phyloP scores from a whole-genome alignment of 2,888 invertebrate species.

The Lagria hirta region DNA sequence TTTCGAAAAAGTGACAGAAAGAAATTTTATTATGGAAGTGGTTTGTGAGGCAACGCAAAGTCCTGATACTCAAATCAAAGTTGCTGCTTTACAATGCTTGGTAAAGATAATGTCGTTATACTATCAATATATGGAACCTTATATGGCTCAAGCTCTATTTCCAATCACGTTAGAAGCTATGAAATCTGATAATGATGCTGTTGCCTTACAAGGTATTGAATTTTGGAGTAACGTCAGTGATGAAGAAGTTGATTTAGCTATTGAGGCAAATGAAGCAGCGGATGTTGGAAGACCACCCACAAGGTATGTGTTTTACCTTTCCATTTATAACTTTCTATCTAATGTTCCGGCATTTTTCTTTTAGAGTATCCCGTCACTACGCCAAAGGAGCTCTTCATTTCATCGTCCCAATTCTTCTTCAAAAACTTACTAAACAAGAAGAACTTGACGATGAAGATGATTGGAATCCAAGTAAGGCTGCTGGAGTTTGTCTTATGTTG shows the following conservation, averaged over 20 bases:
- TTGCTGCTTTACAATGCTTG: slow-evolving; percentile 96
- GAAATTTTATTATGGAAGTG: slow-evolving; percentile 98
- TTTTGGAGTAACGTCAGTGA: slow-evolving; percentile 99
- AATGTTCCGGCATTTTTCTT: slow-evolving; percentile 15
- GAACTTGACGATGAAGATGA: slow-evolving; percentile 98
- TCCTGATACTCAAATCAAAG: slow-evolving; percentile 81
- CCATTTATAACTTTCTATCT: neutral
- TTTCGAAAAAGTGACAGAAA: slow-evolving; percentile 95
- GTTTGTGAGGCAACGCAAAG: slow-evolving; percentile 99
- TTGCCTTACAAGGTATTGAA: slow-evolving; percentile 97
- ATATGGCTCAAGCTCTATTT: slow-evolving; percentile 97
- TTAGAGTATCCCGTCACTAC: slow-evolving; percentile 89
- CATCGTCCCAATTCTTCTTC: slow-evolving; percentile 90
- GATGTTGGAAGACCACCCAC: slow-evolving; percentile 93
- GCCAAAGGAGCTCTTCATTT: slow-evolving; percentile 97
- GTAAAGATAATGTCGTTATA: slow-evolving; percentile 97
- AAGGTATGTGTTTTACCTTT: slow-evolving; percentile 31
- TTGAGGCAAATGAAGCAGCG: slow-evolving; percentile 91
- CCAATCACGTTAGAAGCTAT: slow-evolving; percentile 98
- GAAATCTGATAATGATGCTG: slow-evolving; percentile 94
- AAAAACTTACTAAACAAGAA: slow-evolving; percentile 93
- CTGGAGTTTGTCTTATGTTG: slow-evolving; percentile 97
- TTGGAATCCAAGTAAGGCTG: slow-evolving; percentile 99
- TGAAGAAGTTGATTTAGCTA: slow-evolving; percentile 94
- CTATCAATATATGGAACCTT: slow-evolving; percentile 98